Percentiles rank a stretch among this genome's conserved stretches.
Conservation (phyloP, 2,888 invertebrate genomes). For the Dicyrtoma fusca region DNA sequence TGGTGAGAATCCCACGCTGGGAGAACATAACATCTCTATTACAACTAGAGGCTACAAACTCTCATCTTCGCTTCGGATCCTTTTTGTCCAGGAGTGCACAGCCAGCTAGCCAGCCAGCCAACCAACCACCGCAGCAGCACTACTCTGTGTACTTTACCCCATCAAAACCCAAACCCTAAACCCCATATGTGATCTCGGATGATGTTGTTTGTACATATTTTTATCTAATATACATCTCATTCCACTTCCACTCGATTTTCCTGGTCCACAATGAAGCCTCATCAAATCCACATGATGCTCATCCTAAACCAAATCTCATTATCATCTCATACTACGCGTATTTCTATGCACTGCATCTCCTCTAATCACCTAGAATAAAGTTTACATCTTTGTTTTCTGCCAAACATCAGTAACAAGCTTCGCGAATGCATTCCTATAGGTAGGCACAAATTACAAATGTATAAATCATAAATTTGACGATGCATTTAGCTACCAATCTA, state of each 20-base stretch:
- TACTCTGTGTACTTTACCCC: no score
- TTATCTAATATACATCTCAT: neutral
- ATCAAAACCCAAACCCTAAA: conserved; percentile 2
- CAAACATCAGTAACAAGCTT: no score
- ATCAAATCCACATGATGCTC: conserved; percentile 28
- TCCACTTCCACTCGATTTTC: conserved; percentile 1
- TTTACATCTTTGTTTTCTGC: no score
- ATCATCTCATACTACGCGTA: conserved; percentile 18
- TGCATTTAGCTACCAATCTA: no score
- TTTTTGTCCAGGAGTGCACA: neutral
- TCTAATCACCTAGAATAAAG: no score
- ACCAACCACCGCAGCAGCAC: neutral
- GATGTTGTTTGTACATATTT: no score
- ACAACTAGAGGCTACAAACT: conserved; percentile 25
- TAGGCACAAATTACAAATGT: no score
- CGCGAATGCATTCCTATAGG: no score
- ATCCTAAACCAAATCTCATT: conserved; percentile 19
- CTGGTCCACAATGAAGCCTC: conserved; percentile 1
- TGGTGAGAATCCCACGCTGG: conserved; percentile 56
- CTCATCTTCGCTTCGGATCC: neutral
- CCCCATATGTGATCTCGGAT: no score
- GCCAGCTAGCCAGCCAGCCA: no score
- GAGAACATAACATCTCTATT: conserved; percentile 50
- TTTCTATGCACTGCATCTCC: no score
- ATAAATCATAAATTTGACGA: no score